Conservation (phyloP, 2,888 invertebrate species). For the Tanytarsus gracilentus region DNA sequence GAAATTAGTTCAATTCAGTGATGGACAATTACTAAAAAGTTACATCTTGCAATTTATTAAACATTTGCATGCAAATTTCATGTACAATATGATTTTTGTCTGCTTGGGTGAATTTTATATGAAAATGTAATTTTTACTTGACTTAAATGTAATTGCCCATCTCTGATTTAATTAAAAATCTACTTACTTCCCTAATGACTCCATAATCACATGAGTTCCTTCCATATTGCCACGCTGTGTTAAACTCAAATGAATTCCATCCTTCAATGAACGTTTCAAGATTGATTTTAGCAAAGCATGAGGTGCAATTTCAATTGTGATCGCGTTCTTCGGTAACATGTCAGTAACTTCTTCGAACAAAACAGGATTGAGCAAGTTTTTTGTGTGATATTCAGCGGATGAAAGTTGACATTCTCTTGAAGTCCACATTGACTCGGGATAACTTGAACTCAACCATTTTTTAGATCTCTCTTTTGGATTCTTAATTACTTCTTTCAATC, state of each 20-base stretch:
- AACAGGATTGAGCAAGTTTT: too few relatives aligned
- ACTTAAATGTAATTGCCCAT: constrained; percentile 42
- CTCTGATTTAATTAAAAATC: background rate
- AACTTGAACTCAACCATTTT: constrained; percentile 80
- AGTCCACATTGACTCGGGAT: constrained; percentile 63
- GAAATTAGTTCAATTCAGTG: too few relatives aligned
- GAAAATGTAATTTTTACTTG: too few relatives aligned
- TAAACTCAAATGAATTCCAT: constrained; percentile 50
- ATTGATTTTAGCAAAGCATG: constrained; percentile 60
- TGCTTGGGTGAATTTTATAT: too few relatives aligned
- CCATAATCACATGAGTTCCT: constrained; percentile 40
- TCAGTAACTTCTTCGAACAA: constrained; percentile 54
- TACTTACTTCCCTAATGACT: constrained; percentile 46
- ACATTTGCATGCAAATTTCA: too few relatives aligned
- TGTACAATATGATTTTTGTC: too few relatives aligned
- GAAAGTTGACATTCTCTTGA: constrained; percentile 49
- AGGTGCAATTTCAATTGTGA: constrained; percentile 61
- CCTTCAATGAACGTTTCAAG: constrained; percentile 51
- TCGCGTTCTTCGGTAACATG: constrained; percentile 53
- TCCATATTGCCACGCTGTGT: constrained; percentile 51
- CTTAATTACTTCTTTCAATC: constrained; percentile 55
- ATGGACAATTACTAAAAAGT: too few relatives aligned
- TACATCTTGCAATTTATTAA: too few relatives aligned
- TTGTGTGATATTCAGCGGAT: constrained; percentile 85
- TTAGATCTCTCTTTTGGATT: constrained; percentile 56